Evolutionary conservation across 2,113 vertebrate species (phyloP), one percentile per base, ranked within the genome.

Genomic region (Corythornis madagascariensis): DNA sequence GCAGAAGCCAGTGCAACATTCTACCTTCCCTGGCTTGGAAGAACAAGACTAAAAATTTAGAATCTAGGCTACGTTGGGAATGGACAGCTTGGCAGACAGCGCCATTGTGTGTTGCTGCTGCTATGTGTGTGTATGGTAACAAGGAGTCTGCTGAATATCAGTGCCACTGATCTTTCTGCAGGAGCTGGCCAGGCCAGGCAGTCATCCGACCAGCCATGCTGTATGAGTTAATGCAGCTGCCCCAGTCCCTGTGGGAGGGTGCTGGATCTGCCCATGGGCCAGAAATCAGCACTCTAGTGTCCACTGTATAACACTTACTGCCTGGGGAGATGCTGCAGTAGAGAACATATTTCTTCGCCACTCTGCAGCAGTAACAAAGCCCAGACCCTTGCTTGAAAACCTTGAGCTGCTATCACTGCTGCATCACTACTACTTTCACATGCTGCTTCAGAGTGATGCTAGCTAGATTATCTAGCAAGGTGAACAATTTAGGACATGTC

Each of bases 41-140:
- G 43, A 86, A 14, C 25, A 20, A 76, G 61, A 13, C 47, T 16
- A 19, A 40, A 63, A 16, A 14, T 56, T 33, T 75, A 35, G 40
- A 28, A 42, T 57, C 42, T 13, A 19, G 33, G 29, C 20, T 13
- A 4, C 0, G 0, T 13, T 2, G 33, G 69, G 56, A 87, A 65
- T 0, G 13, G 69, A 29, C 67, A 78, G 48, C 61, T 61, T 38
- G 90, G 81, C 91, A 93, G 77, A 48, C 55, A 83, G 74, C 0
- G 0, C 40, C 3, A 1, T 26, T 8, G 42, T 55, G 78, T 28
- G 45, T 7, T 69, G 43, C 72, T 86, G 52, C 60, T 4, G 0
- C 29, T 55, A 16, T 0, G 31, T 2, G 11, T 13, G 24, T 8
- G 77, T 13, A 60, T 25, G 0, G 0, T 67, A 35, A 5, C 0